Evolutionary conservation across 2,113 vertebrate species (phyloP).

Genomic region (Trinectes maculatus): DNA sequence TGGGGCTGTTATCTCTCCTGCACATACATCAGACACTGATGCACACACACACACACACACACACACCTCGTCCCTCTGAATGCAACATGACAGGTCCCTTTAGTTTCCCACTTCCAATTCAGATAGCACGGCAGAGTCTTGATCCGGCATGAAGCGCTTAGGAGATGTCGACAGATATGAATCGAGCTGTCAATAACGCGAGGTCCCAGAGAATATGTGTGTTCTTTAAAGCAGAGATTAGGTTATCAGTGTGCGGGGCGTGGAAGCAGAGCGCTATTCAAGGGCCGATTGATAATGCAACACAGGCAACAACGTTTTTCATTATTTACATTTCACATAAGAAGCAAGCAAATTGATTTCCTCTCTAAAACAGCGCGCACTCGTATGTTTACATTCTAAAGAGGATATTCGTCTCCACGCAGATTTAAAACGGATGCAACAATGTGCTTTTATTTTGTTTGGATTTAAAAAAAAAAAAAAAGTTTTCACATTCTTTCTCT

Average conservation of each 20-base stretch:
- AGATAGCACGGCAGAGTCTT: constrained; percentile 64
- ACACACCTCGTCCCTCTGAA: constrained; percentile 69
- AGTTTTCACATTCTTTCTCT: constrained; percentile 34
- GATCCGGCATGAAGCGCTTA: constrained; percentile 70
- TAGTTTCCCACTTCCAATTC: constrained; percentile 70
- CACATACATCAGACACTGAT: constrained; percentile 71
- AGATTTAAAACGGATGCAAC: constrained; percentile 1
- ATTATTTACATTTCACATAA: constrained; percentile 76
- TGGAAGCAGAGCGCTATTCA: constrained; percentile 46
- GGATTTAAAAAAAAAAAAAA: constrained; percentile 48
- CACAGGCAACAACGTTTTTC: constrained; percentile 49
- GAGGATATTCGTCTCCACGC: constrained; percentile 19
- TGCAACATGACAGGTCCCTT: constrained; percentile 76
- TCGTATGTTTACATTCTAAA: constrained; percentile 63
- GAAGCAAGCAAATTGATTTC: constrained; percentile 73
- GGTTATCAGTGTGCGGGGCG: constrained; percentile 52
- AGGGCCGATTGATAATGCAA: constrained; percentile 65
- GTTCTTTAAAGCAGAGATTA: constrained; percentile 74
- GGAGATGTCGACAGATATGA: constrained; percentile 79
- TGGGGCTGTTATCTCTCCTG: constrained; percentile 73
- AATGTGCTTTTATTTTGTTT: constrained; percentile 19
- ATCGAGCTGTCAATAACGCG: constrained; percentile 76
- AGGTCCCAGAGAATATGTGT: constrained; percentile 55
- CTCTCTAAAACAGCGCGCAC: constrained; percentile 38
- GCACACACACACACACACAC: constrained; percentile 45